Percentiles rank a stretch among this genome's conserved stretches.
phyloP scores from a whole-genome alignment of 2,113 vertebrate species.

The Crypturellus undulatus region DNA sequence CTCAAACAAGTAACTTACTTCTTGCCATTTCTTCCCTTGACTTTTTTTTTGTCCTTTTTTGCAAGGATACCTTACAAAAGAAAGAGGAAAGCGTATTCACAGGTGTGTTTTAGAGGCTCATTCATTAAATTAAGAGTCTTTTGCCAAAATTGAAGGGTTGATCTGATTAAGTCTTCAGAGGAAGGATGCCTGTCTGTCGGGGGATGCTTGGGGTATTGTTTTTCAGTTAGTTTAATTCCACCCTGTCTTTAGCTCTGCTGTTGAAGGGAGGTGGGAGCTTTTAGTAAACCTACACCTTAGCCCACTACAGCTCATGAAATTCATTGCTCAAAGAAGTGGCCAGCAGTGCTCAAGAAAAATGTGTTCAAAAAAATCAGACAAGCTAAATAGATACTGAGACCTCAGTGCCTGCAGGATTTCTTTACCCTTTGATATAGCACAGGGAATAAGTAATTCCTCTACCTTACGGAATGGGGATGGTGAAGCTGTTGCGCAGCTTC shows the following conservation, averaged over 20 bases:
- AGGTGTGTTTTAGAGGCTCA: not conserved
- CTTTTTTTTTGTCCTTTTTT: not conserved
- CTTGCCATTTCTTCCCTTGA: not conserved
- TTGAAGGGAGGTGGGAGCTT: not conserved
- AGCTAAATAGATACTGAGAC: not conserved
- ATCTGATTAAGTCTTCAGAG: not conserved
- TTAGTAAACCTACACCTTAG: not conserved
- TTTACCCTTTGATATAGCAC: not conserved
- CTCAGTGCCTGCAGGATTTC: not conserved
- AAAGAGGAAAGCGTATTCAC: not conserved
- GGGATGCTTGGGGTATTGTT: not conserved
- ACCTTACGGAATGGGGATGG: fast-evolving
- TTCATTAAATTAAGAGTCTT: not conserved
- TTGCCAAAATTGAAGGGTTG: not conserved
- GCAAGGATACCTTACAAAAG: not conserved
- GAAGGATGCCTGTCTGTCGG: not conserved
- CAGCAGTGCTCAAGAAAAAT: not conserved
- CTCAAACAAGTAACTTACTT: not conserved
- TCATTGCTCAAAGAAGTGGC: not conserved
- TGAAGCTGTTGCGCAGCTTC: not conserved
- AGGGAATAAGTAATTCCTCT: not conserved
- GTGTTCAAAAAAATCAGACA: not conserved
- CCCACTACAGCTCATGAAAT: fast-evolving
- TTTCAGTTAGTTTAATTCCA: not conserved
- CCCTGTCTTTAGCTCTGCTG: not conserved